Conservation (phyloP, 2,888 invertebrate genomes). For the Hartigia nigra region DNA sequence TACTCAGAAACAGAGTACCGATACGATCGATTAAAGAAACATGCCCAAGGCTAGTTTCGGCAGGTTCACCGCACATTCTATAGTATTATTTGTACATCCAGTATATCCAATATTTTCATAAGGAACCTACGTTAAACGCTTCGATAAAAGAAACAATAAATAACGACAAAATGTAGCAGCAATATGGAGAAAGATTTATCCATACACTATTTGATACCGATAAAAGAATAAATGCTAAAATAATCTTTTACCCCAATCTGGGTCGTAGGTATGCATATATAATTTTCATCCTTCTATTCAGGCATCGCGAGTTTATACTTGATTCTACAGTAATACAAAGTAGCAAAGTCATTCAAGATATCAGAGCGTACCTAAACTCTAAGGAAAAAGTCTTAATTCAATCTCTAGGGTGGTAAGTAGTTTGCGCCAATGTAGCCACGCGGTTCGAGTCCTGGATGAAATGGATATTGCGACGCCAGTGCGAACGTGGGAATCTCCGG, state of each 20-base stretch:
- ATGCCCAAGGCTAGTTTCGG: conserved; percentile 14
- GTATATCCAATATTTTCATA: background rate
- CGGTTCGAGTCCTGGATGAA: conserved; percentile 38
- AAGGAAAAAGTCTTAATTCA: background rate
- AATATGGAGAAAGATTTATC: background rate
- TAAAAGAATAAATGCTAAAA: background rate
- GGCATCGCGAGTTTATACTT: background rate
- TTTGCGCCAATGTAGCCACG: conserved; percentile 12
- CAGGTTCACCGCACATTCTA: background rate
- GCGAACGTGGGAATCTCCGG: conserved; percentile 60
- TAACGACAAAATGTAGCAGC: background rate
- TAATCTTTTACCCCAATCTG: background rate
- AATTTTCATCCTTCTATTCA: background rate
- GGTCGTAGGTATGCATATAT: background rate
- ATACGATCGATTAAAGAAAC: conserved; percentile 20
- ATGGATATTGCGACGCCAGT: conserved; percentile 57
- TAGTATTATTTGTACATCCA: background rate
- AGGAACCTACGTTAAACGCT: background rate
- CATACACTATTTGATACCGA: background rate
- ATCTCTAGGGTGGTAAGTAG: background rate
- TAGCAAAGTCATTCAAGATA: background rate
- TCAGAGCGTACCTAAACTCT: background rate
- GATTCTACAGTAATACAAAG: background rate
- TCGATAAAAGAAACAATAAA: background rate
- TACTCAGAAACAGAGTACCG: background rate